Evolutionary conservation across 2,797 vertebrate genomes (phyloP).

Genomic region (Epinephelus coioides): DNA sequence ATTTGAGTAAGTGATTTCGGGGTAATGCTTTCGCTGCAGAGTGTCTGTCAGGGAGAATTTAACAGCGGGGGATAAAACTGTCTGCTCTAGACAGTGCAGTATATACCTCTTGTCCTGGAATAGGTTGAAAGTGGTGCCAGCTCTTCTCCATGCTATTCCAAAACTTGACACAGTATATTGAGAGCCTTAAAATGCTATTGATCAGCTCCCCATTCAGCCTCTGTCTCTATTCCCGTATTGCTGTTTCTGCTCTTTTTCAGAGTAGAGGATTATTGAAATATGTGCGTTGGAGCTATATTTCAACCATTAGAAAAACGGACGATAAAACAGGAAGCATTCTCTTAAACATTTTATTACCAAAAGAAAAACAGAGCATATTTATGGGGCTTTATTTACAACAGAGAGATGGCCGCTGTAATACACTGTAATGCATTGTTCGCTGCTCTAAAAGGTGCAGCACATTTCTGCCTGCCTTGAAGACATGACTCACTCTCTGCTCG

Average conservation of each 20-base stretch:
- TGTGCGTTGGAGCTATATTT: conserved; percentile 18
- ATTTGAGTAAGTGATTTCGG: conserved; percentile 45
- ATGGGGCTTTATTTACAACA: conserved; percentile 44
- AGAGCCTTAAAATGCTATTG: conserved; percentile 82
- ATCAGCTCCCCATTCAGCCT: conserved; percentile 61
- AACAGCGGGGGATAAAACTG: conserved; percentile 68
- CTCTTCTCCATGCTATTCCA: conserved; percentile 87
- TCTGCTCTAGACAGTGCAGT: conserved; percentile 60
- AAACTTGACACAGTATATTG: conserved; percentile 88
- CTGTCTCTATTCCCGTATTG: conserved; percentile 60
- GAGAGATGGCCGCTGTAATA: conserved; percentile 39
- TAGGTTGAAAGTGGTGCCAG: conserved; percentile 89
- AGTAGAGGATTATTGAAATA: conserved; percentile 33
- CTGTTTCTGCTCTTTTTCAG: conserved; percentile 54
- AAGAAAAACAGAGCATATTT: conserved; percentile 38
- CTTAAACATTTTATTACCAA: conserved; percentile 17
- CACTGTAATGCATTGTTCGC: conserved; percentile 27
- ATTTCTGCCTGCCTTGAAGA: conserved; percentile 59
- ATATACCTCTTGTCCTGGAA: conserved; percentile 77
- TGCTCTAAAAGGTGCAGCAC: conserved; percentile 50
- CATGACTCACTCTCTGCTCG: conserved; percentile 68
- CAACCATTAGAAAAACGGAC: conserved; percentile 30
- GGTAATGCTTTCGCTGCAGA: conserved; percentile 42
- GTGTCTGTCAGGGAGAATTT: conserved; percentile 67
- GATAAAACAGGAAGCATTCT: conserved; percentile 31